Conservation (phyloP, 1,140 invertebrate species). For the Caenorhabditis latens region DNA sequence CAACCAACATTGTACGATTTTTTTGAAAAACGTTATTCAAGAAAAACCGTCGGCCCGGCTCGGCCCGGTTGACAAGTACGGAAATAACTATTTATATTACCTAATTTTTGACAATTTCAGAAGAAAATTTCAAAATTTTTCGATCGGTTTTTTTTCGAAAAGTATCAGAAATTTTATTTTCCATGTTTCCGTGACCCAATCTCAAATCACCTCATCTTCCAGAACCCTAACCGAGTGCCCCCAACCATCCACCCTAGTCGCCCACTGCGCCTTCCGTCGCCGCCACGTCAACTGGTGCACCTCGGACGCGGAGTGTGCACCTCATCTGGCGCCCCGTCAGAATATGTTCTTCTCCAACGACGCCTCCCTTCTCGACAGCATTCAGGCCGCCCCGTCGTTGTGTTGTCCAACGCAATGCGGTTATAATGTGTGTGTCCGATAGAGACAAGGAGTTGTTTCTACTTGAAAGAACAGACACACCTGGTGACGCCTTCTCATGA, state of each 20-base stretch:
- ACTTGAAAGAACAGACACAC: not conserved
- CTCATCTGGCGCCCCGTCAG: constrained; percentile 8
- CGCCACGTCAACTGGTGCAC: constrained; percentile 40
- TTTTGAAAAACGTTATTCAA: no score
- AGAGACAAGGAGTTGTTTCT: not conserved
- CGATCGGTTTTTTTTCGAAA: no score
- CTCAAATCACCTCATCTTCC: not conserved
- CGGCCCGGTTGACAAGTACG: no score
- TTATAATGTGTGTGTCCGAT: constrained; percentile 47
- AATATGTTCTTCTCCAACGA: constrained; percentile 23
- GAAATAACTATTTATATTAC: no score
- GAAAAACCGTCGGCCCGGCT: no score
- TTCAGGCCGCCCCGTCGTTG: not conserved
- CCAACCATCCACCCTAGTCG: not conserved
- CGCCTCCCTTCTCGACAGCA: not conserved
- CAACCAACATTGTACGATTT: no score
- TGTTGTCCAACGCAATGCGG: constrained; percentile 50
- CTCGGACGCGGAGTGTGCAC: constrained; percentile 18
- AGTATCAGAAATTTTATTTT: no score
- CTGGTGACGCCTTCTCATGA: not conserved
- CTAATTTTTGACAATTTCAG: no score
- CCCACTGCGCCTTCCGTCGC: constrained; percentile 5
- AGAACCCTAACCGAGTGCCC: constrained; percentile 18
- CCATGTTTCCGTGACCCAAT: not conserved
- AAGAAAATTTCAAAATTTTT: no score